phyloP scores from a whole-genome alignment of 2,888 invertebrate genomes.

The Amphipyra berbera region DNA sequence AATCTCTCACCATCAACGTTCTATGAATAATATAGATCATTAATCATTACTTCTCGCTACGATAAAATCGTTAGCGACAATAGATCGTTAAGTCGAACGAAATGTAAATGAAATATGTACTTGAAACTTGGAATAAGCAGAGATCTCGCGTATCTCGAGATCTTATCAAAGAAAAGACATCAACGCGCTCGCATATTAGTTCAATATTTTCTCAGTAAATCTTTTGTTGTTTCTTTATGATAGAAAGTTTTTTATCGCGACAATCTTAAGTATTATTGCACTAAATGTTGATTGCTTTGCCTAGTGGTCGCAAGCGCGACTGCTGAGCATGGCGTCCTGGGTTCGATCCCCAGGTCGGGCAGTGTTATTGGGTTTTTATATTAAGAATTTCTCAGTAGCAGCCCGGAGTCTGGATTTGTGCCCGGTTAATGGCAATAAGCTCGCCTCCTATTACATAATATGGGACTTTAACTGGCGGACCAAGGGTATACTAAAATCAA shows the following conservation, averaged over 20 bases:
- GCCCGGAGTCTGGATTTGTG: no score
- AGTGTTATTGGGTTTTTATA: no score
- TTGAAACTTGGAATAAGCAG: constrained; percentile 34
- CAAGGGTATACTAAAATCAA: no score
- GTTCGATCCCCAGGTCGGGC: no score
- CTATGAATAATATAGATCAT: constrained; percentile 50
- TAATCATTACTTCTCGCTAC: constrained; percentile 43
- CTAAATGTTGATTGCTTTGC: constrained; percentile 4
- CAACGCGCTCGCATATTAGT: constrained; percentile 50
- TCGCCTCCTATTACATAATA: no score
- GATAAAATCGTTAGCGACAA: constrained; percentile 60
- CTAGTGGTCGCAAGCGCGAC: no score
- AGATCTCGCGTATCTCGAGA: constrained; percentile 27
- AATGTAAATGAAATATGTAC: constrained; percentile 28
- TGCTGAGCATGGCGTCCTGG: no score
- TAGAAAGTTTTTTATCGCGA: constrained; percentile 3
- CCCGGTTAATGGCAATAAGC: no score
- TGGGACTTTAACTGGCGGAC: no score
- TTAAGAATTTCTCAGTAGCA: no score
- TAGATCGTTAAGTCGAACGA: constrained; percentile 54
- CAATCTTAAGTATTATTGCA: constrained; percentile 1
- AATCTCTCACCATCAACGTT: constrained; percentile 39
- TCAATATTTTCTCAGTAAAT: constrained; percentile 1
- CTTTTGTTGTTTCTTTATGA: constrained; percentile 5
- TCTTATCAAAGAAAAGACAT: constrained; percentile 60